These are phyloP conservation scores for Ceratothoa steindachneri DNA, from an alignment of 2,888 invertebrate genomes.

Conservation along the genomic window DNA sequence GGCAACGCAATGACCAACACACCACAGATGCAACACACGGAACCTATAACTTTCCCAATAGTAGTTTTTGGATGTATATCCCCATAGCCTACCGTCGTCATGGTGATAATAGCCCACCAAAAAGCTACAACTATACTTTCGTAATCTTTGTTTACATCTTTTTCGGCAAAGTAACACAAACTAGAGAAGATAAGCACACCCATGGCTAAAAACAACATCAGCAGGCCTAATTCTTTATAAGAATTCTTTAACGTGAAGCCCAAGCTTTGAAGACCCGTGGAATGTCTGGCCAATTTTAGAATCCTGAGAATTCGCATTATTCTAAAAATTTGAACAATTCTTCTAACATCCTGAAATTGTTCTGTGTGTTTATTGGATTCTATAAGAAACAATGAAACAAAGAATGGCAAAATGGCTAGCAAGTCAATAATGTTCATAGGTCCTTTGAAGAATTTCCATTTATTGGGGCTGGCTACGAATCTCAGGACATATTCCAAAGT, in stretches of 20 bases:
- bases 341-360: too few species aligned
- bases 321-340: conserved; percentile 97
- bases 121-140: conserved; percentile 98
- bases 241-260: conserved; percentile 96
- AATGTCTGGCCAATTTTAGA: conserved; percentile 93
- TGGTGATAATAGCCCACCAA: conserved; percentile 99
- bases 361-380: too few species aligned
- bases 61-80: conserved; percentile 95
- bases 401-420: conserved; percentile 96
- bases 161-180: conserved; percentile 99
- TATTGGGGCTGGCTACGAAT: conserved; percentile 97
- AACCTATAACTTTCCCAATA: conserved; percentile 98
- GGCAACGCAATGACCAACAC: too few species aligned
- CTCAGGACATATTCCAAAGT: conserved; percentile 91
- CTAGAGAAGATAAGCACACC: too few species aligned
- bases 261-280: conserved; percentile 94
- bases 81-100: conserved; percentile 99
- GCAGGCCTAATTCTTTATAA: too few species aligned
- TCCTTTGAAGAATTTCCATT: conserved; percentile 99
- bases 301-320: conserved; percentile 94
- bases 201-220: too few species aligned
- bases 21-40: conserved; percentile 99
- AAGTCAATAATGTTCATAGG: conserved; percentile 97
- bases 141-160: conserved; percentile 88
- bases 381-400: conserved; percentile 93